phyloP scores from a whole-genome alignment of 2,797 vertebrate genomes.

The Micrastur ruficollis region DNA sequence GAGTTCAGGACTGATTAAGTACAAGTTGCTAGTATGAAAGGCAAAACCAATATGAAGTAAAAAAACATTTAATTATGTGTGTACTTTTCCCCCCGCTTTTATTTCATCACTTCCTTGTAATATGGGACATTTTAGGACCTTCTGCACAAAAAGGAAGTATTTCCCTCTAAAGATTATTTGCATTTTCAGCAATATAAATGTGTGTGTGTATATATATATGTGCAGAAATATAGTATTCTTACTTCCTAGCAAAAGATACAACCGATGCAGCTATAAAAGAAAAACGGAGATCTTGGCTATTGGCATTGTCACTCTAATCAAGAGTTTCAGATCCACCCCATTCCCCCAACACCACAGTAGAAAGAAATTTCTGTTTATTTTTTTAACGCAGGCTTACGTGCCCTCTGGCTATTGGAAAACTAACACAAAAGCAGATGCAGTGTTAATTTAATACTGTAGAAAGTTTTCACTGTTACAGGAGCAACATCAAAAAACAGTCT shows the following conservation, averaged over 20 bases:
- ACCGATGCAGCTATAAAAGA: neutral
- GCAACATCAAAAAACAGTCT: constrained; percentile 72
- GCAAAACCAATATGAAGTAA: neutral
- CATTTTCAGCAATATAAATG: neutral
- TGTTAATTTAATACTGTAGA: constrained; percentile 77
- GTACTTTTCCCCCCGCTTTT: neutral
- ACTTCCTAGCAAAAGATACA: neutral
- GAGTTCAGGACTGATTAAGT: neutral
- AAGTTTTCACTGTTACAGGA: constrained; percentile 62
- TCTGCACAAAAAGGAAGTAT: neutral
- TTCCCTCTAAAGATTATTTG: neutral
- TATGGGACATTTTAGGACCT: neutral
- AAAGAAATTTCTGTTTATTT: constrained; percentile 25
- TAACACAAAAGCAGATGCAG: constrained; percentile 66
- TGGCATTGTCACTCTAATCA: neutral
- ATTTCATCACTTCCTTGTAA: neutral
- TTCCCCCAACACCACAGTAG: neutral
- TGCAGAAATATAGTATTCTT: neutral
- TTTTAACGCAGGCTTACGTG: constrained; percentile 10
- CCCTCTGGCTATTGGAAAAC: constrained; percentile 43
- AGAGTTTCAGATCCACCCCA: neutral
- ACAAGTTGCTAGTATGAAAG: neutral
- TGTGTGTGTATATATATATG: neutral
- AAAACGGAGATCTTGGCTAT: neutral
- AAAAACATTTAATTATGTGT: neutral